Conservation (phyloP, 2,797 vertebrate species). For the Hippopotamyrus pictus region DNA sequence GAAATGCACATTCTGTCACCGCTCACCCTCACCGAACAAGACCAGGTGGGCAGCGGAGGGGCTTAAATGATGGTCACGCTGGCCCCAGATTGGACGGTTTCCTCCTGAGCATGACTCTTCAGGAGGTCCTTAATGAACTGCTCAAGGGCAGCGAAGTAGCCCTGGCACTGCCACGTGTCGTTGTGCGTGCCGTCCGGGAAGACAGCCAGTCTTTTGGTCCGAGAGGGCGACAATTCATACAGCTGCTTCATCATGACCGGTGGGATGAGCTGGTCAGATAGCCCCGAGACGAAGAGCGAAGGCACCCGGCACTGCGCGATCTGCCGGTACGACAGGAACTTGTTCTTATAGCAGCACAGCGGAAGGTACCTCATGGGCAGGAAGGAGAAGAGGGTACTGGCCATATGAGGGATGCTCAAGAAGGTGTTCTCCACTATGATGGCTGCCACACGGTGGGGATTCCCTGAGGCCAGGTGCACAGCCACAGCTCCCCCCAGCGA, state of each 20-base stretch:
- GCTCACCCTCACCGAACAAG: slow-evolving; percentile 38
- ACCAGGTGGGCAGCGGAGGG: not conserved
- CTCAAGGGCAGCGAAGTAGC: slow-evolving; percentile 92
- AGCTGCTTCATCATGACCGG: slow-evolving; percentile 99
- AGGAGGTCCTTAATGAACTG: slow-evolving; percentile 93
- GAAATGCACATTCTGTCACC: slow-evolving; percentile 70
- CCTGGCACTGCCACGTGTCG: slow-evolving; percentile 98
- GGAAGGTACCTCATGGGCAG: slow-evolving; percentile 91
- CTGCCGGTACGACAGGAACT: slow-evolving; percentile 92
- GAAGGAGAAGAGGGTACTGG: slow-evolving; percentile 92
- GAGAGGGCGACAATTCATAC: slow-evolving; percentile 89
- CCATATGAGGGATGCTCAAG: slow-evolving; percentile 98
- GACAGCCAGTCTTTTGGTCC: slow-evolving; percentile 95
- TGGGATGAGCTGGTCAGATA: slow-evolving; percentile 95
- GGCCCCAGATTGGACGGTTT: slow-evolving; percentile 75
- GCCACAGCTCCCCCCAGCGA: slow-evolving; percentile 93
- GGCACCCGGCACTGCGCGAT: slow-evolving; percentile 91
- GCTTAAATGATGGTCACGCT: slow-evolving; percentile 90
- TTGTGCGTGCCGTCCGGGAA: slow-evolving; percentile 98
- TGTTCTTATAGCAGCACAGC: slow-evolving; percentile 97
- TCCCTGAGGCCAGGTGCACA: slow-evolving; percentile 85
- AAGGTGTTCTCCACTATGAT: slow-evolving; percentile 97
- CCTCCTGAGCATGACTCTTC: slow-evolving; percentile 85
- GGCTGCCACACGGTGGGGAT: slow-evolving; percentile 89
- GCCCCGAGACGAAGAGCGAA: slow-evolving; percentile 92